Percentiles rank a stretch among this genome's conserved stretches.
Evolutionary conservation across 1,140 invertebrate genomes (phyloP).

Genomic region (Heterodera schachtii): DNA sequence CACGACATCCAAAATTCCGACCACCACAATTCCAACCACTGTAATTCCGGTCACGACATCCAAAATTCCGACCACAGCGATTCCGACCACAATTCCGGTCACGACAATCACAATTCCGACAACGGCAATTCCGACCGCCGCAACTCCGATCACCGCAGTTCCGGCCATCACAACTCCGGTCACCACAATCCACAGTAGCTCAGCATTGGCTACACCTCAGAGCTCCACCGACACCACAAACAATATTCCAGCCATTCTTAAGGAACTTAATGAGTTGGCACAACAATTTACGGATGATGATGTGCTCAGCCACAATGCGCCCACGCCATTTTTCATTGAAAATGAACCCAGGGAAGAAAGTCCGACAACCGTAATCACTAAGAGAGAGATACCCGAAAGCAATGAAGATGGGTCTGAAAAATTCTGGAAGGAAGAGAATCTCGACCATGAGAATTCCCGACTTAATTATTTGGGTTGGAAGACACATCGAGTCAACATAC

Average conservation of each 20-base stretch:
- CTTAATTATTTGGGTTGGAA: constrained; percentile 3
- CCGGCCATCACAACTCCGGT: background rate
- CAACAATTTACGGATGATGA: background rate
- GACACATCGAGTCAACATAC: background rate
- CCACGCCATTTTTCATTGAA: background rate
- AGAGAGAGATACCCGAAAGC: background rate
- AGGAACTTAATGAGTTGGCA: background rate
- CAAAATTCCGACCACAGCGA: too few species aligned
- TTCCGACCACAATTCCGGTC: too few species aligned
- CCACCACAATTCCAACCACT: background rate
- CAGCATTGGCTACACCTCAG: background rate
- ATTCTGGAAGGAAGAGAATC: background rate
- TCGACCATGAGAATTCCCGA: background rate
- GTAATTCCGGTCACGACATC: too few species aligned
- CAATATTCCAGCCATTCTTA: too few species aligned
- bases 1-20: too few species aligned
- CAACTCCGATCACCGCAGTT: too few species aligned
- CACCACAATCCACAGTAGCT: background rate
- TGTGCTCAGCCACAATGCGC: background rate
- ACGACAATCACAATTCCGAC: background rate
- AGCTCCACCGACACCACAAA: background rate
- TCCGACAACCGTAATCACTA: background rate
- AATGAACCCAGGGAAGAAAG: background rate
- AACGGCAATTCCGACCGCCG: background rate
- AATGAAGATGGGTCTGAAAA: background rate